A percentile compares a stretch with the other conserved stretches of the same genome.
Conservation (phyloP, 2,888 invertebrate genomes). For the Galeopsomyia nigrocyanea region DNA sequence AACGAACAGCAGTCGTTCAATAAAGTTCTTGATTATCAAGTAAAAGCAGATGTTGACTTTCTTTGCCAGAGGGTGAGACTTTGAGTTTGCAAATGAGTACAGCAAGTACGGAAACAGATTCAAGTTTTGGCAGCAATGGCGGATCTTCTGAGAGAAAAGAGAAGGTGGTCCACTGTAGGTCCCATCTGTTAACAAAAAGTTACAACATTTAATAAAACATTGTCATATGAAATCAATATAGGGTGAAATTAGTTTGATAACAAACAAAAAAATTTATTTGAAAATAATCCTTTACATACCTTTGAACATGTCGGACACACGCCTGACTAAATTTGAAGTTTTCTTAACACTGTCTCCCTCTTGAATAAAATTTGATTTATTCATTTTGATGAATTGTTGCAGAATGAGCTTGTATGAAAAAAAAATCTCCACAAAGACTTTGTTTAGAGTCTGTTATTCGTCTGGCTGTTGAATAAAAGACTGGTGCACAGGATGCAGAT, state of each 20-base stretch:
- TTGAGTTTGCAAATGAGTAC: slow-evolving; percentile 63
- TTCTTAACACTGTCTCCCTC: slow-evolving; percentile 52
- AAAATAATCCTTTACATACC: slow-evolving; percentile 52
- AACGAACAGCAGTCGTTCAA: slow-evolving; percentile 56
- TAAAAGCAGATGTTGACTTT: slow-evolving; percentile 60
- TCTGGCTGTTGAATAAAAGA: slow-evolving; percentile 38
- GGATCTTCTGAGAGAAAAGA: slow-evolving; percentile 64
- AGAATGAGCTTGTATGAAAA: not conserved
- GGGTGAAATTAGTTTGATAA: not conserved
- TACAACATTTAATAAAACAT: not conserved
- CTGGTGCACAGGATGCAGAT: slow-evolving; percentile 43
- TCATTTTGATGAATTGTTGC: slow-evolving; percentile 24
- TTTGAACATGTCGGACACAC: slow-evolving; percentile 64
- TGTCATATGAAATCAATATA: slow-evolving; percentile 7
- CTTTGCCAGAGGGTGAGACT: slow-evolving; percentile 60
- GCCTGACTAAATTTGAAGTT: slow-evolving; percentile 60
- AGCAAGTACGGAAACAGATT: slow-evolving; percentile 65
- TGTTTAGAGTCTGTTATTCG: slow-evolving; percentile 43
- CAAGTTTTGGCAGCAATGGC: slow-evolving; percentile 67
- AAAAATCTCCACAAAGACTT: slow-evolving; percentile 3
- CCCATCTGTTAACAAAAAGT: slow-evolving; percentile 58
- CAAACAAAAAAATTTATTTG: not conserved
- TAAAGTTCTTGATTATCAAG: slow-evolving; percentile 54
- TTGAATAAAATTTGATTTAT: slow-evolving; percentile 44
- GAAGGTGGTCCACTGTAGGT: slow-evolving; percentile 61